Percentiles rank a stretch among this genome's conserved stretches.
Conservation (phyloP, 2,888 invertebrate genomes). For the Oxyteleia sp. region DNA sequence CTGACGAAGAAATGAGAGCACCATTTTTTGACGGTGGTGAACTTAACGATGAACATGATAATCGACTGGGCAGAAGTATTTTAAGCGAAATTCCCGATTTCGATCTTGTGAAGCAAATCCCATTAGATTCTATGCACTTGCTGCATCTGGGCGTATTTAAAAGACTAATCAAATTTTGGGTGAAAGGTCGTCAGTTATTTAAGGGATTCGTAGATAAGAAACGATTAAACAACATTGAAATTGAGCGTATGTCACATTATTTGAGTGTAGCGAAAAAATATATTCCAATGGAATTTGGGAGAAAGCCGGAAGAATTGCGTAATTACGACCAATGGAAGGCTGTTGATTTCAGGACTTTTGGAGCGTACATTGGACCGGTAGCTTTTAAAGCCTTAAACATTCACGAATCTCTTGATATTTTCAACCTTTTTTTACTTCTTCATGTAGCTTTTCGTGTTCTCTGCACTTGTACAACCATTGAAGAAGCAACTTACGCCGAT, state of each 20-base stretch:
- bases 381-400: constrained; percentile 18
- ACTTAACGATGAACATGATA: constrained; percentile 13
- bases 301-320: constrained; percentile 28
- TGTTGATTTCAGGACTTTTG: constrained; percentile 48
- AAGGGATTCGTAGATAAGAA: constrained; percentile 22
- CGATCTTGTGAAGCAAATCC: constrained; percentile 42
- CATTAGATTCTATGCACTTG: constrained; percentile 50
- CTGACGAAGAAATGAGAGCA: constrained; percentile 39
- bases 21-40: not conserved
- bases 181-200: constrained; percentile 6
- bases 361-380: constrained; percentile 45
- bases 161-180: constrained; percentile 38
- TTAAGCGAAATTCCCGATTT: constrained; percentile 47
- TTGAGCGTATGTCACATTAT: constrained; percentile 5
- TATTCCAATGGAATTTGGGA: constrained; percentile 30
- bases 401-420: constrained; percentile 8
- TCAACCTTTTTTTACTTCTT: constrained; percentile 32
- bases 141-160: constrained; percentile 47
- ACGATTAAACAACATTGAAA: not conserved
- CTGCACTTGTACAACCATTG: not conserved
- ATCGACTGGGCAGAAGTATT: constrained; percentile 32
- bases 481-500: constrained; percentile 35
- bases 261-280: constrained; percentile 7
- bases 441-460: constrained; percentile 39
- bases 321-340: constrained; percentile 46